phyloP scores from a whole-genome alignment of 2,797 vertebrate species.

The Rhinophrynus dorsalis region DNA sequence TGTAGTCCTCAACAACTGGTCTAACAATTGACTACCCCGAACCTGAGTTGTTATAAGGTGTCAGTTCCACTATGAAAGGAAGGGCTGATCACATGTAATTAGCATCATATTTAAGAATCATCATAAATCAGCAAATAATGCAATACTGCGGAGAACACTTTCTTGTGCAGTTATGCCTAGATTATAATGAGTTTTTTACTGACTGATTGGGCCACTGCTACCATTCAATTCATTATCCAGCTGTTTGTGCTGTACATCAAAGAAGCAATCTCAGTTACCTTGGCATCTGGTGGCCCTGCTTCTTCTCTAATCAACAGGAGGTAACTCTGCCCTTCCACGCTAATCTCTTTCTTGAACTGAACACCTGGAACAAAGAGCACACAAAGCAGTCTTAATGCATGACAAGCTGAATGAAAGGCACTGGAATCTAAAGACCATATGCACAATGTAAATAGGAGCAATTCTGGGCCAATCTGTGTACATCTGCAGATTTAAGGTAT shows the following conservation, averaged over 20 bases:
- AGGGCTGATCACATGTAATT: too few relatives aligned
- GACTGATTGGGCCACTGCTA: neutral
- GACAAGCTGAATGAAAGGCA: neutral
- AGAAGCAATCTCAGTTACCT: slow-evolving; percentile 68
- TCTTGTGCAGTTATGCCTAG: neutral
- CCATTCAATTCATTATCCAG: neutral
- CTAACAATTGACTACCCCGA: too few relatives aligned
- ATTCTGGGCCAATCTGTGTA: too few relatives aligned
- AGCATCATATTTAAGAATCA: too few relatives aligned
- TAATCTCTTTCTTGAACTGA: slow-evolving; percentile 90
- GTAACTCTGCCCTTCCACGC: slow-evolving; percentile 89
- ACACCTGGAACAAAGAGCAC: slow-evolving; percentile 74
- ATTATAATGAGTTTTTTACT: neutral
- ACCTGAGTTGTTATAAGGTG: too few relatives aligned
- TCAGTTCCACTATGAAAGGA: too few relatives aligned
- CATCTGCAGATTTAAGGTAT: too few relatives aligned
- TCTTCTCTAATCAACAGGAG: slow-evolving; percentile 92
- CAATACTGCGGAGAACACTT: too few relatives aligned
- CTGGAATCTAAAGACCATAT: too few relatives aligned
- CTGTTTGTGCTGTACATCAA: neutral
- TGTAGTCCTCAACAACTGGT: too few relatives aligned
- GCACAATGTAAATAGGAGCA: too few relatives aligned
- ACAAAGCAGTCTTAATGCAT: neutral
- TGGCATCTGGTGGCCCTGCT: slow-evolving; percentile 80
- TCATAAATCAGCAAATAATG: too few relatives aligned